Evolutionary conservation across 2,113 vertebrate species (phyloP).

Genomic region (Rhinogobius similis): DNA sequence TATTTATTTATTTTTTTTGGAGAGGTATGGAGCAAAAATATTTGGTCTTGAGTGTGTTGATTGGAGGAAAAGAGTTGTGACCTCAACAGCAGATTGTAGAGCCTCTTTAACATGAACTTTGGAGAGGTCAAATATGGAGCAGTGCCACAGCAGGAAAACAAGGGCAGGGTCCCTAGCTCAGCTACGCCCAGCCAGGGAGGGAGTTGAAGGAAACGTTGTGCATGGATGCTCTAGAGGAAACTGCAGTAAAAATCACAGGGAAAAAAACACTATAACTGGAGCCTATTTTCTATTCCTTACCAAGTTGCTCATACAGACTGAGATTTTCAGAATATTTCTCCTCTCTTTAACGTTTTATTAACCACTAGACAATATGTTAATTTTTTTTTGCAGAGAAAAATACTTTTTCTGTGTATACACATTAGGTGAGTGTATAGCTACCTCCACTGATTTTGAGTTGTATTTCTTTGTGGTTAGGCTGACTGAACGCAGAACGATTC

Average conservation of each 20-base stretch:
- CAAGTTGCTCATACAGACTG: conserved; percentile 14
- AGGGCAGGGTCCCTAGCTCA: conserved; percentile 58
- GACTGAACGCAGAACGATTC: conserved; percentile 73
- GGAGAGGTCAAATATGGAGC: conserved; percentile 67
- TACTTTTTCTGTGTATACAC: conserved; percentile 54
- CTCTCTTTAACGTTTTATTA: background rate
- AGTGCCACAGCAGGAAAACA: conserved; percentile 66
- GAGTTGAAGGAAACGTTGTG: conserved; percentile 38
- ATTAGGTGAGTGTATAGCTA: too few relatives aligned
- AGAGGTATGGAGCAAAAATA: background rate
- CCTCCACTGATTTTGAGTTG: conserved; percentile 48
- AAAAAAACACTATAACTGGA: conserved; percentile 40
- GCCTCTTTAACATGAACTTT: conserved; percentile 71
- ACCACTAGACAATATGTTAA: too few relatives aligned
- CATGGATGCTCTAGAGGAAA: conserved; percentile 25
- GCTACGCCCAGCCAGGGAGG: conserved; percentile 44
- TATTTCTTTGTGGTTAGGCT: conserved; percentile 48
- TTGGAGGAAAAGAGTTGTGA: conserved; percentile 63
- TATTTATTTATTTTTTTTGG: background rate
- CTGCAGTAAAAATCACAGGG: conserved; percentile 36
- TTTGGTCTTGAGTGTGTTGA: conserved; percentile 43
- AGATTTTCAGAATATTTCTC: conserved; percentile 8
- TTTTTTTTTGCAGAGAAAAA: conserved; percentile 28
- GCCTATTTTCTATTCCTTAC: conserved; percentile 33
- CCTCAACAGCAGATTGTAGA: conserved; percentile 56